phyloP scores from a whole-genome alignment of 1,140 invertebrate genomes.

The Mercenaria mercenaria region DNA sequence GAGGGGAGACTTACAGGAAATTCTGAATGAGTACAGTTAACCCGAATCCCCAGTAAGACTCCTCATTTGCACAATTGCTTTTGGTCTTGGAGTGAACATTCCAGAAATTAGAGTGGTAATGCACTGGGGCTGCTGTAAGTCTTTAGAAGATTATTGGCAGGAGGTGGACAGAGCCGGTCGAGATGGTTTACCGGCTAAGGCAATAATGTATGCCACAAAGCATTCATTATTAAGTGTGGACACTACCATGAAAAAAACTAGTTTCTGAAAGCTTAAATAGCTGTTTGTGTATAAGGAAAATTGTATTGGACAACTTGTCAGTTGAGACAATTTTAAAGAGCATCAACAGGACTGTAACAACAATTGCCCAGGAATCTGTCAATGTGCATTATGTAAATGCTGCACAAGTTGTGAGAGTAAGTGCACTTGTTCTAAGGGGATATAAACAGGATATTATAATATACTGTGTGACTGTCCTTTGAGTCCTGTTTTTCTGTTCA shows the following conservation, averaged over 20 bases:
- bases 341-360: not conserved
- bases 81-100: not conserved
- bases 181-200: slow-evolving; percentile 1
- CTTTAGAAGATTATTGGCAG: slow-evolving; percentile 29
- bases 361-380: not conserved
- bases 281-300: not conserved
- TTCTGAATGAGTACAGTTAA: not conserved
- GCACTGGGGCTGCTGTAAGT: not conserved
- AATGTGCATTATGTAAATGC: not conserved
- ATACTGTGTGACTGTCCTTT: too few relatives aligned
- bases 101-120: not conserved
- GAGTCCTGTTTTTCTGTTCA: too few relatives aligned
- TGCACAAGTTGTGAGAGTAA: not conserved
- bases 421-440: not conserved
- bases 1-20: not conserved
- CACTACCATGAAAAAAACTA: not conserved
- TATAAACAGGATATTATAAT: too few relatives aligned
- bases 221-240: not conserved
- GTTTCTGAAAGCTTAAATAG: not conserved
- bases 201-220: slow-evolving; percentile 15
- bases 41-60: not conserved
- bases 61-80: not conserved
- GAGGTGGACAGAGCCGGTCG: not conserved
- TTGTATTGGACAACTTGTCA: not conserved
- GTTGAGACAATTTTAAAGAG: not conserved